phyloP scores from a whole-genome alignment of 2,797 vertebrate species.

The Gymnocypris eckloni region DNA sequence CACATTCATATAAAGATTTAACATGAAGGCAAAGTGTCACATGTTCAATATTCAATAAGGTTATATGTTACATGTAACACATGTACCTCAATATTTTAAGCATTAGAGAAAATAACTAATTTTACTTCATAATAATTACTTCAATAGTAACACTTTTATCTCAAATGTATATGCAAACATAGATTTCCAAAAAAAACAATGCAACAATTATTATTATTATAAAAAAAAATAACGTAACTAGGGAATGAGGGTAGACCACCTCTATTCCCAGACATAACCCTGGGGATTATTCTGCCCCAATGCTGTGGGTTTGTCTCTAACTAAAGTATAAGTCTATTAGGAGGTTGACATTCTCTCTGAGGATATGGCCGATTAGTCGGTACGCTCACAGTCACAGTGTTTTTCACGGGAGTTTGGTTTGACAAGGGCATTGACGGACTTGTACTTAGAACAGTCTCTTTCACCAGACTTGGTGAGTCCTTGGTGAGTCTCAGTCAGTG shows the following conservation, averaged over 20 bases:
- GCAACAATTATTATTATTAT: too few relatives aligned
- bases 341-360: not conserved
- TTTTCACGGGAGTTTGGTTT: not conserved
- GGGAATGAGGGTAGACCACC: not conserved
- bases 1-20: too few relatives aligned
- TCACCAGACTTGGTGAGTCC: not conserved
- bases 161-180: too few relatives aligned
- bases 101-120: not conserved
- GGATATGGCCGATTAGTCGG: not conserved
- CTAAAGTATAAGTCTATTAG: constrained; percentile 1
- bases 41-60: too few relatives aligned
- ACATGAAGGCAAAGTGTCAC: too few relatives aligned
- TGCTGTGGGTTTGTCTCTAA: constrained; percentile 6
- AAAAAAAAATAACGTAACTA: not conserved
- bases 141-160: too few relatives aligned
- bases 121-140: not conserved
- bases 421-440: not conserved
- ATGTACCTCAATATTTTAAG: too few relatives aligned
- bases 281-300: constrained; percentile 12
- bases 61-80: too few relatives aligned
- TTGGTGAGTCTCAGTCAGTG: not conserved
- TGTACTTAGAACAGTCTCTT: not conserved
- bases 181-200: too few relatives aligned
- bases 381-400: not conserved
- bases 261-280: not conserved